Conservation (phyloP, 2,888 invertebrate species). For the Bombylius discolor region DNA sequence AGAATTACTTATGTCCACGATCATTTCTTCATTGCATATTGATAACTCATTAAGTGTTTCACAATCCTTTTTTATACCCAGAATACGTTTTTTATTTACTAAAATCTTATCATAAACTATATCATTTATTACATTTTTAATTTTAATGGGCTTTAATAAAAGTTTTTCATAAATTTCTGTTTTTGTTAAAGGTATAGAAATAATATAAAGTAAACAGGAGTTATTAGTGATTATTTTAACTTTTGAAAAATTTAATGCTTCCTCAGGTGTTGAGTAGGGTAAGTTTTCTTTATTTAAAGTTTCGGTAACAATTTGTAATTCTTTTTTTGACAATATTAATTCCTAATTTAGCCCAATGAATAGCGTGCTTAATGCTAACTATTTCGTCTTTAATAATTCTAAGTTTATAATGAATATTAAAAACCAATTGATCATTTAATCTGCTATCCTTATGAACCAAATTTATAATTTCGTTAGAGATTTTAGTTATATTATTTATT, state of each 20-base stretch:
- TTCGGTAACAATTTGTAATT: slow-evolving; percentile 1
- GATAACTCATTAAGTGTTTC: neutral
- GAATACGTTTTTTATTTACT: neutral
- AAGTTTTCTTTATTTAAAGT: neutral
- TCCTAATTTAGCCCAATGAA: slow-evolving; percentile 14
- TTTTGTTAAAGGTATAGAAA: neutral
- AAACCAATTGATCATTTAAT: slow-evolving; percentile 1
- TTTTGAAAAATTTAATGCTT: too few relatives aligned
- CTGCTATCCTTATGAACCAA: neutral
- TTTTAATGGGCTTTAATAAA: slow-evolving; percentile 1
- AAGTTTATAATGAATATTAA: slow-evolving; percentile 9
- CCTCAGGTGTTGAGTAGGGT: too few relatives aligned
- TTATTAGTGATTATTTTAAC: too few relatives aligned
- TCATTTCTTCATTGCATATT: slow-evolving; percentile 1
- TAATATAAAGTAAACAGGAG: too few relatives aligned
- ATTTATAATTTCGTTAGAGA: neutral
- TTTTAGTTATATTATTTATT: slow-evolving; percentile 1
- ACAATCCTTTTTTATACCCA: neutral
- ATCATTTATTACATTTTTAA: neutral
- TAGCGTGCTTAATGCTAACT: slow-evolving; percentile 10
- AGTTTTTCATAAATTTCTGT: neutral
- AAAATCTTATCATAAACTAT: neutral
- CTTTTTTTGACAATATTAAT: slow-evolving; percentile 13
- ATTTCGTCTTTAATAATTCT: slow-evolving; percentile 13
- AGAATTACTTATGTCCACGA: slow-evolving; percentile 4